Conservation (phyloP, 2,113 vertebrate genomes). For the Colinus virginianus region DNA sequence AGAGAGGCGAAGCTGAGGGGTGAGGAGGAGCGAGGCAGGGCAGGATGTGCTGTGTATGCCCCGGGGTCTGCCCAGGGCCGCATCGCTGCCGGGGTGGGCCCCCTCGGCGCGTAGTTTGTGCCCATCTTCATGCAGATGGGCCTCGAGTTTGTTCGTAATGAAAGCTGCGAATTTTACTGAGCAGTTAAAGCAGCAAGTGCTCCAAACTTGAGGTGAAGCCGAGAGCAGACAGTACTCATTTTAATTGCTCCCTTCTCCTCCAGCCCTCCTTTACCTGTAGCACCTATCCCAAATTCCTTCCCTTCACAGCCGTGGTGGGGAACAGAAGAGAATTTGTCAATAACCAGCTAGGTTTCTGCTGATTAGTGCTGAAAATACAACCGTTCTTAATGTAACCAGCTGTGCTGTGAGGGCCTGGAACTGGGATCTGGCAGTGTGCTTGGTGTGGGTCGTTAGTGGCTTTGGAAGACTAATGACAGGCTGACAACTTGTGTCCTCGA, state of each 20-base stretch:
- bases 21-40: neutral
- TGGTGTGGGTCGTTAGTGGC: neutral
- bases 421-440: neutral
- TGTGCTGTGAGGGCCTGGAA: neutral
- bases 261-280: neutral
- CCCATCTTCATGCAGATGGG: neutral
- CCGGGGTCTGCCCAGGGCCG: neutral
- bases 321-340: neutral
- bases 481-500: neutral
- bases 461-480: neutral
- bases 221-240: neutral
- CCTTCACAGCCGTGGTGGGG: accelerated
- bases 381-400: neutral
- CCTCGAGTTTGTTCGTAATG: neutral
- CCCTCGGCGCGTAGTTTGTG: neutral
- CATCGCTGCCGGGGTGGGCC: neutral
- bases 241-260: neutral
- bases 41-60: neutral
- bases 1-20: neutral
- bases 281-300: neutral
- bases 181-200: neutral
- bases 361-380: neutral
- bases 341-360: neutral
- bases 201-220: neutral
- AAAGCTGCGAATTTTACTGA: neutral